Percentiles rank a stretch among this genome's conserved stretches.
phyloP scores from a whole-genome alignment of 2,888 invertebrate species.

The Phoenoteleia sp. region DNA sequence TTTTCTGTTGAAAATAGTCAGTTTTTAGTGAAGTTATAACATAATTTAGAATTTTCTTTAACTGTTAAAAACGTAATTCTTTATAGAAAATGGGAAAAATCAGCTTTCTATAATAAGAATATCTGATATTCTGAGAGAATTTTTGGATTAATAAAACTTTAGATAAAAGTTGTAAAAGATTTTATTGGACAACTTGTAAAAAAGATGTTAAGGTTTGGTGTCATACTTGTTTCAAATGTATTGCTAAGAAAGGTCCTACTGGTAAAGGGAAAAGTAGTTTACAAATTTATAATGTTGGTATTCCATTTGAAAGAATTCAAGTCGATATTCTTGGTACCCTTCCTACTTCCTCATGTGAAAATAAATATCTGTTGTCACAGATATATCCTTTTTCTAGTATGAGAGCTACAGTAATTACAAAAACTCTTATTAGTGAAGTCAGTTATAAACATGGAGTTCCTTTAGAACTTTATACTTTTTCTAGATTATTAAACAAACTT shows the following conservation, averaged over 20 bases:
- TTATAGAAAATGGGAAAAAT: constrained; percentile 58
- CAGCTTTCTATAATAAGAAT: constrained; percentile 45
- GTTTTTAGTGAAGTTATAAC: too few species aligned
- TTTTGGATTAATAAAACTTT: constrained; percentile 77
- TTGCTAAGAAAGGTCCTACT: constrained; percentile 30
- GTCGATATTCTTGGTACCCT: constrained; percentile 6
- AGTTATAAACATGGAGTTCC: too few species aligned
- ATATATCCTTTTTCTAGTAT: too few species aligned
- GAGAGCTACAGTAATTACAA: too few species aligned
- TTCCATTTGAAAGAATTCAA: constrained; percentile 36
- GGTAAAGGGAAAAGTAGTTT: constrained; percentile 38
- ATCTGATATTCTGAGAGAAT: constrained; percentile 68
- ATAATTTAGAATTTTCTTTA: too few species aligned
- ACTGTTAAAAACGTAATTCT: too few species aligned
- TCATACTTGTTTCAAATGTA: constrained; percentile 22
- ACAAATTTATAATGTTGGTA: constrained; percentile 29
- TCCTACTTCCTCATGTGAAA: neutral
- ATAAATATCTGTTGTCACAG: neutral
- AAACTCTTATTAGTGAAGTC: too few species aligned
- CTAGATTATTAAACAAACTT: too few species aligned
- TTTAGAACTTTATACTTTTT: too few species aligned
- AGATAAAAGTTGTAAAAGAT: constrained; percentile 73
- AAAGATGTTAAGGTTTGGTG: constrained; percentile 31
- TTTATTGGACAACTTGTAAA: constrained; percentile 65
- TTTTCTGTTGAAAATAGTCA: too few species aligned